Base-by-base conservation (phyloP, 2,113 vertebrate species). In the Paradisaea rubra region DNA sequence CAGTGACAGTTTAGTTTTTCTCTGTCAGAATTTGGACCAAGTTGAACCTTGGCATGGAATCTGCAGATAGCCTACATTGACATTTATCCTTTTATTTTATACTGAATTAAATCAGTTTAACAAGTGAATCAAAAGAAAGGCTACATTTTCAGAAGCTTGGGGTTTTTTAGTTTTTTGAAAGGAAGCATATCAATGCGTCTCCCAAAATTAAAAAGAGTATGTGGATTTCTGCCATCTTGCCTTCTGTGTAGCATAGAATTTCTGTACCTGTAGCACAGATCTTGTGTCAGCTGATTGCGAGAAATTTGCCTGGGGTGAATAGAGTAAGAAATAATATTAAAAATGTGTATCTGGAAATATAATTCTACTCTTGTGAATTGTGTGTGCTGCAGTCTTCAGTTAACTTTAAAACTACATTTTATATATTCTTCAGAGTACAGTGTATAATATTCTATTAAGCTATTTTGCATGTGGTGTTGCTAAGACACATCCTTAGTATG, bases 271-370 rank as follows among this genome's bases (percentile, higher is more conserved):
- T 69, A 56, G 25, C 45, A 83, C 21, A 81, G 53, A 72, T 76
- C 45, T 65, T 42, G 12, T 72, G 86, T 80, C 66, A 93, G 24
- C 50, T 76, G 56, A 69, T 76, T 84, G 53, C 1, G 1, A 87
- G 65, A 87, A 83, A 79, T 72, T 69, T 81, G 37, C 41, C 44
- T 52, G n/a, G 23, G 39, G 27, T 59, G 18, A 91, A 37, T 3
- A 4, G 31, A 66, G n/a, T 44, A 72, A 74, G 56, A 89, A 88
- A 84, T 71, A 70, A 73, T 86, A 66, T 84, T 78, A 79, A 92
- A 91, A 89, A 92, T 37, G 13, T 37, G 50, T 91, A n/a, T 80
- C 80, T 92, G 64, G 76, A 93, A 90, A 70, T 93, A 69, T 49
- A 73, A 83, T 91, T 92, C 77, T 78, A 16, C 41, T 68, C 20